Evolutionary conservation across 2,797 vertebrate genomes (phyloP).

Genomic region (Pogoniulus pusillus): DNA sequence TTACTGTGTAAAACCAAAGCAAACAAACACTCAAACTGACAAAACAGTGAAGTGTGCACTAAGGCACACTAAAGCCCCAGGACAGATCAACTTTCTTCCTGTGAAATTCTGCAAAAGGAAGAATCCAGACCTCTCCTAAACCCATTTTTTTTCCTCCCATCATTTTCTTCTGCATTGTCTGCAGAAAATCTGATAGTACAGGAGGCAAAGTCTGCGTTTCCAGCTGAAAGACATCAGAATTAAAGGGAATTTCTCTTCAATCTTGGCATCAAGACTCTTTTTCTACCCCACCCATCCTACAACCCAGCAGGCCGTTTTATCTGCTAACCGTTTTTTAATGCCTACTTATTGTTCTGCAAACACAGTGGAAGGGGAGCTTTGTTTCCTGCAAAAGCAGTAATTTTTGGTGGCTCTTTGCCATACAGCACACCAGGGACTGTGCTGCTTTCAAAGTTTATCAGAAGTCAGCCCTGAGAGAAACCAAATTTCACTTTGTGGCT

Average conservation of each 20-base stretch:
- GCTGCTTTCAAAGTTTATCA: slow-evolving; percentile 9
- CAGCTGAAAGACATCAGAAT: background rate
- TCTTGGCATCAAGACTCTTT: slow-evolving; percentile 2
- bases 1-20: background rate
- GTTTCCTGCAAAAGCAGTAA: slow-evolving; percentile 29
- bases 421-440: background rate
- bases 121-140: background rate
- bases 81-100: background rate
- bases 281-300: slow-evolving; percentile 16
- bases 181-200: background rate
- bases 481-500: background rate
- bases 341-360: slow-evolving; percentile 43
- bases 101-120: background rate
- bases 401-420: slow-evolving; percentile 45
- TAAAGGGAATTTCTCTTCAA: background rate
- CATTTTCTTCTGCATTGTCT: background rate
- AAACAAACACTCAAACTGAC: background rate
- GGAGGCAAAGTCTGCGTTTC: background rate
- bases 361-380: slow-evolving; percentile 23
- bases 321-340: background rate
- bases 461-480: background rate
- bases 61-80: background rate
- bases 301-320: background rate
- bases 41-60: background rate
- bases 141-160: background rate